These are phyloP conservation scores for Zootoca vivipara DNA, from an alignment of 2,113 vertebrate genomes.

Conservation along the genomic window DNA sequence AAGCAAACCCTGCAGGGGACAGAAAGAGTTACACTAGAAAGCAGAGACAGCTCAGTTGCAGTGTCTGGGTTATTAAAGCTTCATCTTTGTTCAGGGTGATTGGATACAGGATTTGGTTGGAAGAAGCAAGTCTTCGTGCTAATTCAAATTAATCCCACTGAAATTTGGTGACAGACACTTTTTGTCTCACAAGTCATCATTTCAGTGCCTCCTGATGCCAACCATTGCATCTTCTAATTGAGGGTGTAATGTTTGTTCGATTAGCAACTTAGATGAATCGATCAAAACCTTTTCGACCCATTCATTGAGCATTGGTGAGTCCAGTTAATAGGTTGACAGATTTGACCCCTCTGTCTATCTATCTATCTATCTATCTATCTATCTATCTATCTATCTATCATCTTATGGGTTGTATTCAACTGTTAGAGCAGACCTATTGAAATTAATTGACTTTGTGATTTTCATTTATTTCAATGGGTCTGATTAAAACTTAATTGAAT, in stretches of 20 bases:
- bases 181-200: background rate
- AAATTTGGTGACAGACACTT: background rate
- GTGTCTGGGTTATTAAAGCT: rapidly evolving
- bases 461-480: too few species aligned
- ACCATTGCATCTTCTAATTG: background rate
- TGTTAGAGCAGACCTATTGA: too few species aligned
- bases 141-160: slow-evolving; percentile 1
- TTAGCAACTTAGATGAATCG: background rate
- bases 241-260: background rate
- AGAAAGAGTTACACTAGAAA: background rate
- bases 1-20: slow-evolving; percentile 2
- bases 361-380: too few species aligned
- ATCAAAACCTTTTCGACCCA: background rate
- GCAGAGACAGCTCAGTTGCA: background rate
- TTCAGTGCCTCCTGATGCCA: background rate
- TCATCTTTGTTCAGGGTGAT: background rate
- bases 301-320: too few species aligned
- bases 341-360: background rate
- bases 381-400: too few species aligned
- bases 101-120: background rate
- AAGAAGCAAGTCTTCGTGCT: background rate
- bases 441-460: too few species aligned
- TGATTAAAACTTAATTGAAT: too few species aligned
- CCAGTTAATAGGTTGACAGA: background rate
- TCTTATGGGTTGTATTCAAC: too few species aligned